Evolutionary conservation across 2,797 vertebrate species (phyloP).

Genomic region (Uromys caudimaculatus): DNA sequence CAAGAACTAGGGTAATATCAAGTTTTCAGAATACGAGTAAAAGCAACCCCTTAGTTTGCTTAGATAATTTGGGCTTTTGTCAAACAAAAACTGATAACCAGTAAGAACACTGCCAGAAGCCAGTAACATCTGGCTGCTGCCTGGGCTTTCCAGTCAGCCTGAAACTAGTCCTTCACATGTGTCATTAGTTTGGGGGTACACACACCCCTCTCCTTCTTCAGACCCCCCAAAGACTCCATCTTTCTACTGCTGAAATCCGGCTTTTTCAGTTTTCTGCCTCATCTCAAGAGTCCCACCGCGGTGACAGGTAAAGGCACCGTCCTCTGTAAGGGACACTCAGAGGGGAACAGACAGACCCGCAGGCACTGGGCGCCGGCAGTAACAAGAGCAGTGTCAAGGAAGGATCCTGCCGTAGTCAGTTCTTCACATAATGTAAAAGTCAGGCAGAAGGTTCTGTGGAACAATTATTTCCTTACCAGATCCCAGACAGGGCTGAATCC

Average conservation of each 20-base stretch:
- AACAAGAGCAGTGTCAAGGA: not conserved
- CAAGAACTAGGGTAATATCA: not conserved
- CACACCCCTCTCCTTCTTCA: not conserved
- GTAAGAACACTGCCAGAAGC: not conserved
- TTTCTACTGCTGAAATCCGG: not conserved
- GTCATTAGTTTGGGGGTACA: not conserved
- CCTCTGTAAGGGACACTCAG: not conserved
- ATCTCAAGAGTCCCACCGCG: not conserved
- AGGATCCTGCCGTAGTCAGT: not conserved
- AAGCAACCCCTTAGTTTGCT: not conserved
- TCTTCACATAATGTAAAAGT: not conserved
- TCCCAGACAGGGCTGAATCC: not conserved
- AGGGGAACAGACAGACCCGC: not conserved
- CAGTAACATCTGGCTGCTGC: not conserved
- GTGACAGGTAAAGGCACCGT: not conserved
- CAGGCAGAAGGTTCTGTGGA: not conserved
- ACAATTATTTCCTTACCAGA: not conserved
- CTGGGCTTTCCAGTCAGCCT: not conserved
- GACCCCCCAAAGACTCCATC: not conserved
- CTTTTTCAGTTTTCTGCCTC: not conserved
- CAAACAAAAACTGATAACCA: slow-evolving; percentile 18
- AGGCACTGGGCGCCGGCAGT: not conserved
- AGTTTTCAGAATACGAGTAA: not conserved
- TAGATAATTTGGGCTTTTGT: slow-evolving; percentile 19
- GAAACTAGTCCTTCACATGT: not conserved